Evolutionary conservation across 2,113 vertebrate genomes (phyloP), one percentile per base, ranked within the genome.

Genomic region (Brienomyrus brachyistius): DNA sequence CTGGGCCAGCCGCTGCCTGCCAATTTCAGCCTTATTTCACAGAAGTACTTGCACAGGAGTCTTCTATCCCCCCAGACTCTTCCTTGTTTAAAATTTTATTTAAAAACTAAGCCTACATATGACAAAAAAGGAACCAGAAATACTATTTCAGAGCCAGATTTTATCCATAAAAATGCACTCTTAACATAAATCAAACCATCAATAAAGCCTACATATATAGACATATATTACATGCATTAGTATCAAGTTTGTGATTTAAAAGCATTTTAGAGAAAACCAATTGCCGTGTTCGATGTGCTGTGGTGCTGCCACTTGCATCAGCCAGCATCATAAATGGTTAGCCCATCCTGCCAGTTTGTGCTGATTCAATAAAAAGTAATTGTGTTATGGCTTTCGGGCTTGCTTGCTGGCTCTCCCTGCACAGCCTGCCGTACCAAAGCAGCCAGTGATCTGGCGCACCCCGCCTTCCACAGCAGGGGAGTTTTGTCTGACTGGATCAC

Each of bases 341-440:
- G 89, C 90, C 91, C 92, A 94, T 92, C 91, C 91, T 89, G 91
- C 91, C 90, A 92, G 88, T 92, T 90, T 94, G 92, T 93, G 93
- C 94, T 94, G 93, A 95, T 94, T 93, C 92, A 93, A 94, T 94
- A 92, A 94, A 92, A 94, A 95, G 93, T 93, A 94, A 95, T 93
- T 92, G 91, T 90, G 93, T 92, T 89, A 89, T n/a, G 40, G 51
- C 52, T 84, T 91, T 91, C 90, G 91, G 92, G 89, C 91, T 92
- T 90, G 89, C 90, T 93, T 88, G 19, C 45, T n/a, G 23, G 10
- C 54, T 59, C 51, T 0, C 62, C 40, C 21, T 9, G 27, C 51
- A 23, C 8, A 88, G 43, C 62, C 45, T 47, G 45, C 59, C 11
- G n/a, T 13, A 8, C 31, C 7, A 21, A 9, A 19, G 45, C 4